Evolutionary conservation across 2,113 vertebrate genomes (phyloP).

Genomic region (Indicator indicator): DNA sequence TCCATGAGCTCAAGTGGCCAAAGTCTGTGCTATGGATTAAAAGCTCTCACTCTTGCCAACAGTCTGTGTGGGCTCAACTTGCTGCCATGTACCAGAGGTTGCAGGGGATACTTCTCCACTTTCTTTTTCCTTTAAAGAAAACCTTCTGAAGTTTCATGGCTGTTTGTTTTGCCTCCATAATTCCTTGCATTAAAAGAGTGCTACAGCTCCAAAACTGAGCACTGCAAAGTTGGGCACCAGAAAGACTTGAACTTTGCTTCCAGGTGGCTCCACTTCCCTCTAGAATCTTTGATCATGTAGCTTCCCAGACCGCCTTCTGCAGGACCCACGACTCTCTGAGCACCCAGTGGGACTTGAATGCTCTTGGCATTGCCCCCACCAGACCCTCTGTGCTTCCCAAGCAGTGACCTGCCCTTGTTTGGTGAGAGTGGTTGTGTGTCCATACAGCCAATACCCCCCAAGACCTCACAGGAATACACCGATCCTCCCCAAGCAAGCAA

Average conservation of each 20-base stretch:
- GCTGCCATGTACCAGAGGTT: neutral
- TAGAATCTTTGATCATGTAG: neutral
- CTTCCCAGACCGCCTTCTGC: neutral
- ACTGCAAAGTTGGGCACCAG: neutral
- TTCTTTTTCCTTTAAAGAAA: neutral
- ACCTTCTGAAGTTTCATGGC: neutral
- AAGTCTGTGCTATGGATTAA: neutral
- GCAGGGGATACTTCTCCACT: neutral
- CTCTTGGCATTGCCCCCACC: neutral
- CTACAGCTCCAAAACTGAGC: neutral
- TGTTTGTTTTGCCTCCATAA: neutral
- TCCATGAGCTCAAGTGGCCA: neutral
- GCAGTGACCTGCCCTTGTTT: slow-evolving; percentile 39
- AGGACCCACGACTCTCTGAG: neutral
- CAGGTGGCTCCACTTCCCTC: neutral
- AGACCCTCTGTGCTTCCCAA: neutral
- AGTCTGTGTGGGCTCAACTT: neutral
- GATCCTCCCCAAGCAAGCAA: slow-evolving; percentile 6
- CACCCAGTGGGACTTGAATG: neutral
- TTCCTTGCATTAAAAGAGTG: neutral
- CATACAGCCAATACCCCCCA: neutral
- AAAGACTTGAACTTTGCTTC: neutral
- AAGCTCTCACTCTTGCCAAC: neutral
- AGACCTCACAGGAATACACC: slow-evolving; percentile 24
- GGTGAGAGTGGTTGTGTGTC: neutral